These are phyloP conservation scores for Heliconius congener DNA, from an alignment of 1,140 invertebrate species.

Conservation along the genomic window DNA sequence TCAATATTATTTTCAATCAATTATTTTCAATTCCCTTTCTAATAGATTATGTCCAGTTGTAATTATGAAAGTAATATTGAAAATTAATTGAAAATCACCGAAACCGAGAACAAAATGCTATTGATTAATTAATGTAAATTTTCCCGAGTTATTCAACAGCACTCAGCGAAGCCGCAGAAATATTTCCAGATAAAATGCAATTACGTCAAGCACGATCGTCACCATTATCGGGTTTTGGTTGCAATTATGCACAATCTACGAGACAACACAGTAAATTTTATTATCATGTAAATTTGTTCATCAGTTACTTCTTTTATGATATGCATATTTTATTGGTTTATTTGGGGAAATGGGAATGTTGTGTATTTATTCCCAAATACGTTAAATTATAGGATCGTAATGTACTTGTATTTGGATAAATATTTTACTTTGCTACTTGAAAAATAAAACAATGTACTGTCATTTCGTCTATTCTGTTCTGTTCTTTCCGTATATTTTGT, in stretches of 20 bases:
- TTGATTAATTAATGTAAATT: constrained; percentile 11
- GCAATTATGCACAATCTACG: constrained; percentile 49
- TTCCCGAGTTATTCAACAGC: not conserved
- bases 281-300: constrained; percentile 65
- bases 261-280: constrained; percentile 49
- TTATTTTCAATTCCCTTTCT: no score
- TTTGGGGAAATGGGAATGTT: constrained; percentile 33
- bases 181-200: constrained; percentile 15
- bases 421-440: no score
- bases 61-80: no score
- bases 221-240: constrained; percentile 28
- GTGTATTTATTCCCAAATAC: not conserved
- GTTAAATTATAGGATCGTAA: not conserved
- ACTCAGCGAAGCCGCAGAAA: constrained; percentile 8
- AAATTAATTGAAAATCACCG: not conserved
- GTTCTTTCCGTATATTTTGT: no score
- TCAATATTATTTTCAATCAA: no score
- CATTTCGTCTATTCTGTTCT: no score
- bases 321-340: constrained; percentile 58
- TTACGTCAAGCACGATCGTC: constrained; percentile 17
- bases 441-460: no score
- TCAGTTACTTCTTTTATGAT: constrained; percentile 57
- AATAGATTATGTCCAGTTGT: no score
- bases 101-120: not conserved
- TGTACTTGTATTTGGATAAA: no score